A percentile compares a stretch with the other conserved stretches of the same genome.
Conservation (phyloP, 2,113 vertebrate species). For the Atractosteus spatula region DNA sequence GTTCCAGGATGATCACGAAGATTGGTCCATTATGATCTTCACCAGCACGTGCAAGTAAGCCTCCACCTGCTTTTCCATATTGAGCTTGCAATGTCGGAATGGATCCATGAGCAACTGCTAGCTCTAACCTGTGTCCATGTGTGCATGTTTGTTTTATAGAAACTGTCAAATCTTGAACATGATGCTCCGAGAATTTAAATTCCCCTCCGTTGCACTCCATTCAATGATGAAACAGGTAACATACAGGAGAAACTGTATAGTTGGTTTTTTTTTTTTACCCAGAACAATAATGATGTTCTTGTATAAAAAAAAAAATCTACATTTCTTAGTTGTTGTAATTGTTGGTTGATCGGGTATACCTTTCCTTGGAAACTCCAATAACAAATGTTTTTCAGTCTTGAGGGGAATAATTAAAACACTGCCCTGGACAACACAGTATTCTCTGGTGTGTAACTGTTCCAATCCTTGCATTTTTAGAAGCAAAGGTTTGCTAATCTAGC, state of each 20-base stretch:
- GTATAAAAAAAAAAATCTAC: too few relatives aligned
- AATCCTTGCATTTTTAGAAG: slow-evolving; percentile 55
- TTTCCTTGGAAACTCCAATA: too few relatives aligned
- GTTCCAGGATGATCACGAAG: slow-evolving; percentile 82
- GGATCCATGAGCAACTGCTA: too few relatives aligned
- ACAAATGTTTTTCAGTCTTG: too few relatives aligned
- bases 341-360: too few relatives aligned
- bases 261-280: too few relatives aligned
- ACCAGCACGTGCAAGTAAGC: slow-evolving; percentile 96
- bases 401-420: too few relatives aligned
- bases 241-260: background rate
- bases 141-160: slow-evolving; percentile 52
- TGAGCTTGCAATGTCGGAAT: too few relatives aligned
- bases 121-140: background rate
- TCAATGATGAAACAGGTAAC: slow-evolving; percentile 97
- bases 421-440: too few relatives aligned
- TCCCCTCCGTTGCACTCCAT: slow-evolving; percentile 83
- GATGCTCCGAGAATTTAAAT: slow-evolving; percentile 85
- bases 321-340: too few relatives aligned
- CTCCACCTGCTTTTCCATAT: background rate
- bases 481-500: slow-evolving; percentile 87
- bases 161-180: slow-evolving; percentile 89
- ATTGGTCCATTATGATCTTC: slow-evolving; percentile 92
- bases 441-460: too few relatives aligned
- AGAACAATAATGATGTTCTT: too few relatives aligned